Base-by-base conservation (phyloP, 2,888 invertebrate species). In the Noctua janthina region DNA sequence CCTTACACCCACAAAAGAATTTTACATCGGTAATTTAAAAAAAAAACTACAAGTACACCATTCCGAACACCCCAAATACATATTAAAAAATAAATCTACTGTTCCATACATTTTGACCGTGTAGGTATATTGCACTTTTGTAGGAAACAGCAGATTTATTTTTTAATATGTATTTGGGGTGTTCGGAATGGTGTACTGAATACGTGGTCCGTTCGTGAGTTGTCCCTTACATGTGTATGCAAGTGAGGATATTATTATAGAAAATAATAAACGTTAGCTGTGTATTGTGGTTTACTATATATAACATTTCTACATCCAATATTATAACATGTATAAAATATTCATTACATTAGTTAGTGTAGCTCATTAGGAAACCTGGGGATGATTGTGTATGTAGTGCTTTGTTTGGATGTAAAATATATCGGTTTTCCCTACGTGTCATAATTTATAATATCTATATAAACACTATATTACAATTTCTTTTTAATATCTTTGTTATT, bases 301-400 rank as follows among this genome's bases (percentile, higher is more conserved):
- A 72, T 76, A 84, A 85, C 81, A 70, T 78, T 68, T 86, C 78
- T 83, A 86, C 71, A 59, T 51, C 59, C 68, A 74, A 77, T 68
- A 66, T 76, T 64, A 70, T 78, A 84, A 86, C 83, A 66, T 77
- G 87, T 84, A 84, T 86, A 84, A 84, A 84, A 86, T 78, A 82
- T 82, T 74, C 15, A 64, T 74, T 82, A 71, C 35, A 71, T 71
- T 56, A 71, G 62, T 51, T 69, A 69, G 56, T 73, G 43, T 62
- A 70, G 73, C 39, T 74, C 76, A 82, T 82, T 66, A 70, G 49
- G 54, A 74, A 76, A 82, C 82, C 73, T 71, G 15, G 70, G 74
- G 70, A 43, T 67, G 69, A 51, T 39, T 83, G 56, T 64, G 39
- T 56, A 39, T 8, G 20, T 23, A 74, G 29, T 23, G 11, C 43